A percentile compares a stretch with the other conserved stretches of the same genome.
Evolutionary conservation across 2,113 vertebrate species (phyloP).

Genomic region (Zosterops lateralis): DNA sequence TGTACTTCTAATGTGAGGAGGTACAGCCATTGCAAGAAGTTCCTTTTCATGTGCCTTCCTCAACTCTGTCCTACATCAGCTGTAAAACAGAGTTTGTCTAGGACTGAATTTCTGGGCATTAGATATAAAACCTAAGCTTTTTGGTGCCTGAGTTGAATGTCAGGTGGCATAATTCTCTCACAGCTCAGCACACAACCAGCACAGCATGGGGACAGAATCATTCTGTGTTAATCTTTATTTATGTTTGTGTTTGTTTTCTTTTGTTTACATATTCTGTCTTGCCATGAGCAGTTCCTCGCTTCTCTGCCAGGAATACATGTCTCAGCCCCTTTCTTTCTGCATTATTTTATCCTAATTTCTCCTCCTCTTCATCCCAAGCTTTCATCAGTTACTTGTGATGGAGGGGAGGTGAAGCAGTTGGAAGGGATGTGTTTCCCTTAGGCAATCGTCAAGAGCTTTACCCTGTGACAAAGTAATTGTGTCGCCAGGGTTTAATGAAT

Average conservation of each 20-base stretch:
- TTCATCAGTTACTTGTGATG: conserved; percentile 22
- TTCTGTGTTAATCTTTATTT: not conserved
- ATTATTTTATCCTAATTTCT: conserved; percentile 19
- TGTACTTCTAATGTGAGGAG: not conserved
- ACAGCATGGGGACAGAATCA: not conserved
- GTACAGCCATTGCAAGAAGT: not conserved
- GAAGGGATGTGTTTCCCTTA: not conserved
- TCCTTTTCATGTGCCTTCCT: not conserved
- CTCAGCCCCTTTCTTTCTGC: not conserved
- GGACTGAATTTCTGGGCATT: not conserved
- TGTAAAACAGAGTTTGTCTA: not conserved
- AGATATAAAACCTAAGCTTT: not conserved
- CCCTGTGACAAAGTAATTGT: not conserved
- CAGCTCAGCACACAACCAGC: not conserved
- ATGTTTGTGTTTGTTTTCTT: conserved; percentile 11
- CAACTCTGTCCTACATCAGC: not conserved
- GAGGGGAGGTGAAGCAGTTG: not conserved
- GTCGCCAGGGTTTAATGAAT: not conserved
- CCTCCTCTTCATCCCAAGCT: not conserved
- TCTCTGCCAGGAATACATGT: conserved; percentile 30
- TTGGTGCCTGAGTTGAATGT: not conserved
- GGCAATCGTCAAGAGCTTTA: not conserved
- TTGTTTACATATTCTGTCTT: conserved; percentile 21
- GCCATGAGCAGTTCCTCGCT: not conserved
- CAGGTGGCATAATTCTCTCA: not conserved